Evolutionary conservation across 2,113 vertebrate genomes (phyloP).

Genomic region (Corydoras maculifer): DNA sequence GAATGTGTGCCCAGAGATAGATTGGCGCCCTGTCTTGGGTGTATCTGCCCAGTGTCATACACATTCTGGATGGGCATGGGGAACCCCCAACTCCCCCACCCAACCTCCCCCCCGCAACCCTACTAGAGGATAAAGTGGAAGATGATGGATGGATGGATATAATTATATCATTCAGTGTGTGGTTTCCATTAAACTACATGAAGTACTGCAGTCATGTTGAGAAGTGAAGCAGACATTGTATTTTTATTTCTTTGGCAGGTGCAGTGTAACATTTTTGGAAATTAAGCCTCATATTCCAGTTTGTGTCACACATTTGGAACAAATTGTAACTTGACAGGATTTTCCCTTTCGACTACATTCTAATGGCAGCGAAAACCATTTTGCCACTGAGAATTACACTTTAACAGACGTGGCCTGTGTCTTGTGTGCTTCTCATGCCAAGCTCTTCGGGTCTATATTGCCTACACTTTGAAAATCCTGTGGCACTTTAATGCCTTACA

Average conservation of each 20-base stretch:
- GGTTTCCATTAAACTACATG: background rate
- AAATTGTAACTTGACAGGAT: background rate
- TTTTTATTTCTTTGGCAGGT: background rate
- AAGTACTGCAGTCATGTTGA: background rate
- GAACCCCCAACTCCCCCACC: no score
- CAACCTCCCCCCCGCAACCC: no score
- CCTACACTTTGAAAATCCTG: constrained; percentile 33
- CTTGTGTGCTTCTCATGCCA: constrained; percentile 1
- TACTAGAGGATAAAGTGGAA: no score
- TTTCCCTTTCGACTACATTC: constrained; percentile 4
- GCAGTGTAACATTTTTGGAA: background rate
- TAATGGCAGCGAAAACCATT: background rate
- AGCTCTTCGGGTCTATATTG: constrained; percentile 22
- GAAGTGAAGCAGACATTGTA: background rate
- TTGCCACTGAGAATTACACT: background rate
- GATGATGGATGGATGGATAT: no score
- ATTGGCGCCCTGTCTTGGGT: no score
- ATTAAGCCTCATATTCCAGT: background rate
- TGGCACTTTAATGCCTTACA: constrained; percentile 29
- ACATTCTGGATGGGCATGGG: no score
- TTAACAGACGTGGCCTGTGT: background rate
- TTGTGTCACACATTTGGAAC: constrained; percentile 1
- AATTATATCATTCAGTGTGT: no score
- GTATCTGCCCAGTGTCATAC: no score
- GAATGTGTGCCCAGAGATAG: no score